Base-by-base conservation (phyloP, 2,113 vertebrate species). In the Sclerurus mexicanus region DNA sequence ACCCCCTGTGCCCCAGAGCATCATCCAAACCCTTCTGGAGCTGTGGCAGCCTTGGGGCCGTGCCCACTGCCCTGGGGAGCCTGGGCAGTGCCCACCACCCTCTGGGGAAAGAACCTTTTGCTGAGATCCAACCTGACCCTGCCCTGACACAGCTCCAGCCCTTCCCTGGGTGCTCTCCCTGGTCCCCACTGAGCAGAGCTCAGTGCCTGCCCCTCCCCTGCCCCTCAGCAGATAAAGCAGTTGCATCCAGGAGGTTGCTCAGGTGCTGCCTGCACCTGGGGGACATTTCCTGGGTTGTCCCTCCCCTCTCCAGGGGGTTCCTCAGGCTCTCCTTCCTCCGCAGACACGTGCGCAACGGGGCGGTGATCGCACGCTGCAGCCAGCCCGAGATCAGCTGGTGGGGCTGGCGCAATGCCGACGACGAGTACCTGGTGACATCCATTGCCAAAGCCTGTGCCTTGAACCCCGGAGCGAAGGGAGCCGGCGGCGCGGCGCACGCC, bases 301-400 rank as follows among this genome's bases (percentile, higher is more conserved):
- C 23, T 20, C 1, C 2, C 6, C 9, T 33, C 27, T 9, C 25
- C 3, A 0, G 7, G 33, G 52, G 16, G 24, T 69, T 71, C 71
- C 33, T 1, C 0, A 12, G 53, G 31, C 33, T 85, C 25, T 46
- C 1, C 49, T 94, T 87, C 47, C 77, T 89, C 95, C 8, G 8
- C 97, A 99, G 99, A 58, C 99, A 99, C 63, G 95, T 98, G 93
- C 99, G 98, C 90, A 99, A 99, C 0, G 99, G 99, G 31, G 99
- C 99, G 0, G 99, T 99, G 81, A 99, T 99, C 1, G 98, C 99
- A 4, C 99, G 99, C 77, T 99, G 99, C 98, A 99, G 99, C 97
- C 99, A 99, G 96, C 99, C 99, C 0, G 99, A 99, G 98, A 99
- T 99, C 97, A 99, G 99, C 98, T 99, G 99, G 99, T 99, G 99